A percentile compares a stretch with the other conserved stretches of the same genome.
These are phyloP conservation scores for Isoperla grammatica DNA, from an alignment of 2,888 invertebrate species.

Conservation along the genomic window DNA sequence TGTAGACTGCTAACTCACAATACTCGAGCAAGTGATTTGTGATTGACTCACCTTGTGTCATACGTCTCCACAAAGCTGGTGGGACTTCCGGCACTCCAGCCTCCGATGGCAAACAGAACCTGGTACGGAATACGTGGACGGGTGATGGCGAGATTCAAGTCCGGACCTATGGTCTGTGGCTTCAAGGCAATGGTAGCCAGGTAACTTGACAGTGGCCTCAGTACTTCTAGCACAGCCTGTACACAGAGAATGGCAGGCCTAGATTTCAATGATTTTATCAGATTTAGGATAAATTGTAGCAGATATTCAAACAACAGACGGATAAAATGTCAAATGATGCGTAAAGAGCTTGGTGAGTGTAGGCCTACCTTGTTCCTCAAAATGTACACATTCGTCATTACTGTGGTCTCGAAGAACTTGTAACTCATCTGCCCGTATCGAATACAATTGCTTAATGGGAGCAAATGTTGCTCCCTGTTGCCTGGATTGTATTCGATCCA, in stretches of 20 bases:
- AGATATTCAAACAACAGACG: no score
- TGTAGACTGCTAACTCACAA: no score
- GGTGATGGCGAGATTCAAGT: constrained; percentile 41
- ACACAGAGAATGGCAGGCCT: background rate
- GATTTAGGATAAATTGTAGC: no score
- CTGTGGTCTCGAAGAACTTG: constrained; percentile 49
- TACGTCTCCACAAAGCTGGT: constrained; percentile 55
- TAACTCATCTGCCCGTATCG: constrained; percentile 60
- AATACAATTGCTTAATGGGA: constrained; percentile 57
- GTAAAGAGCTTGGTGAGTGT: background rate
- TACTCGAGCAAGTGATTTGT: no score
- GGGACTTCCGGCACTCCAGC: constrained; percentile 68
- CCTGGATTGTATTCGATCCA: constrained; percentile 61
- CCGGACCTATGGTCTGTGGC: constrained; percentile 28
- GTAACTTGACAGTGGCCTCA: constrained; percentile 51
- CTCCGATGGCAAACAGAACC: constrained; percentile 47
- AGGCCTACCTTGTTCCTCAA: constrained; percentile 28
- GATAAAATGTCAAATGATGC: background rate
- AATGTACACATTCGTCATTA: constrained; percentile 32
- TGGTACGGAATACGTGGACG: constrained; percentile 61
- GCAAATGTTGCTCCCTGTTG: constrained; percentile 50
- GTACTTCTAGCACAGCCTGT: constrained; percentile 51
- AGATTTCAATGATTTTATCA: no score
- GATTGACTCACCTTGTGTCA: constrained; percentile 40
- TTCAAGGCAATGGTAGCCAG: constrained; percentile 49